Evolutionary conservation across 2,888 invertebrate species (phyloP).

Genomic region (Syritta pipiens): DNA sequence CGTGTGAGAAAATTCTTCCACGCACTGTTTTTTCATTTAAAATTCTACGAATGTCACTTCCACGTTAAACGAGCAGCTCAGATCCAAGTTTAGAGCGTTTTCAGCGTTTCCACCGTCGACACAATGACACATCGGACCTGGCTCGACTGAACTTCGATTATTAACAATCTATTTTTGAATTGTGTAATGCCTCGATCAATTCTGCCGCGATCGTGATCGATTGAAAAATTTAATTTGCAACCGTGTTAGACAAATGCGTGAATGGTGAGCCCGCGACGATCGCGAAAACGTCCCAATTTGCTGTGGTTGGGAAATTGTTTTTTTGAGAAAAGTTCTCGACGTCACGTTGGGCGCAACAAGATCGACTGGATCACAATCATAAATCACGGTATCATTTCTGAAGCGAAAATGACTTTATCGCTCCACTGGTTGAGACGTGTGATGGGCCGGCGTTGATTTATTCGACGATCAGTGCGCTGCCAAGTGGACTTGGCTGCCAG

Average conservation of each 20-base stretch:
- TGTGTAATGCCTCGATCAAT: conserved; percentile 47
- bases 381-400: conserved; percentile 37
- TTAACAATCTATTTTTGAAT: conserved; percentile 48
- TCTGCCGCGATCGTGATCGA: conserved; percentile 56
- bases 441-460: conserved; percentile 19
- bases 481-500: background rate
- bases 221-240: conserved; percentile 38
- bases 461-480: conserved; percentile 5
- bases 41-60: conserved; percentile 61
- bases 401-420: background rate
- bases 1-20: conserved; percentile 64
- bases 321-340: conserved; percentile 45
- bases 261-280: conserved; percentile 11
- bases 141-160: conserved; percentile 41
- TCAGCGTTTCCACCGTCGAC: conserved; percentile 23
- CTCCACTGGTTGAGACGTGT: background rate
- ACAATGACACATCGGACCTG: conserved; percentile 55
- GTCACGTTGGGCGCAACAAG: conserved; percentile 39
- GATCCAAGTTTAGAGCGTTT: conserved; percentile 6
- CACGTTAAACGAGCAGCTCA: conserved; percentile 34
- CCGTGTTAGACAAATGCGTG: background rate
- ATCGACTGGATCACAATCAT: conserved; percentile 26
- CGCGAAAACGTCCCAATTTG: too few species aligned
- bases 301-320: background rate
- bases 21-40: conserved; percentile 41